Percentiles rank a stretch among this genome's conserved stretches.
These are phyloP conservation scores for Urophycis tenuis DNA, from an alignment of 2,797 vertebrate species.

Conservation along the genomic window DNA sequence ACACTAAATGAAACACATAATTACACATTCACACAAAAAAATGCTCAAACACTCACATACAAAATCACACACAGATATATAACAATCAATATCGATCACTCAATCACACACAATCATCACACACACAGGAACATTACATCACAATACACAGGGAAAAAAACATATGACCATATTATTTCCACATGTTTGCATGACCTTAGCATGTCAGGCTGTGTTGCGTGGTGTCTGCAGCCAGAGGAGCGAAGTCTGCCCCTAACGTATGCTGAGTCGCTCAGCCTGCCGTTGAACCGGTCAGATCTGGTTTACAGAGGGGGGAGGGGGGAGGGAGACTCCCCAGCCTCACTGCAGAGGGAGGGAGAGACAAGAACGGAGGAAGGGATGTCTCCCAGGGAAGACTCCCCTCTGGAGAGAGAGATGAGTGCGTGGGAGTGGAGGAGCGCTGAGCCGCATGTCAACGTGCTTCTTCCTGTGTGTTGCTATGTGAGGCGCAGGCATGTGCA, in stretches of 20 bases:
- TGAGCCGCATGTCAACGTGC: background rate
- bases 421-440: constrained; percentile 3
- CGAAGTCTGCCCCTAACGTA: constrained; percentile 28
- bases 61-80: background rate
- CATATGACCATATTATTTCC: background rate
- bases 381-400: constrained; percentile 42
- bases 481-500: background rate
- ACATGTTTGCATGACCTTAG: background rate
- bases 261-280: constrained; percentile 28
- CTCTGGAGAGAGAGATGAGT: constrained; percentile 30
- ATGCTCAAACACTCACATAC: background rate
- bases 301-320: constrained; percentile 36
- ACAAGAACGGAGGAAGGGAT: constrained; percentile 12
- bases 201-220: background rate
- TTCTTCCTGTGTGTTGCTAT: background rate
- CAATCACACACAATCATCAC: background rate
- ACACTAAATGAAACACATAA: background rate
- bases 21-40: no score
- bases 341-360: constrained; percentile 40
- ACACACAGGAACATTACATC: background rate
- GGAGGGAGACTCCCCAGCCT: constrained; percentile 32
- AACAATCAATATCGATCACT: no score
- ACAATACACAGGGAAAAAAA: no score
- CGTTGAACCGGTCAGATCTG: constrained; percentile 63
- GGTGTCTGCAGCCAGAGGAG: constrained; percentile 24